phyloP scores from a whole-genome alignment of 2,797 vertebrate species.

The Rhincodon typus region DNA sequence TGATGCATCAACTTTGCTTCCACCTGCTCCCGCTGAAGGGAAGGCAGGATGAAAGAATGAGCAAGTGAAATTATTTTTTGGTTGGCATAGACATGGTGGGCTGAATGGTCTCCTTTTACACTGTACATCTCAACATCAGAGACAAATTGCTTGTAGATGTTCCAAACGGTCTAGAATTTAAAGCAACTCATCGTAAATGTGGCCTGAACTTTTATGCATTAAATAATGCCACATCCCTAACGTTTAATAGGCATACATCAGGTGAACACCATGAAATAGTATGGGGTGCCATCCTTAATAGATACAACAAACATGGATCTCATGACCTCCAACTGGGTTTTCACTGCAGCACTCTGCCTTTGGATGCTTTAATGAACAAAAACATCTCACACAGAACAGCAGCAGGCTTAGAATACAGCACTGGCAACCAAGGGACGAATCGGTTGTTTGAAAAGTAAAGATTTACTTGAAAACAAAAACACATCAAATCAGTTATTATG shows the following conservation, averaged over 20 bases:
- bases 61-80: neutral
- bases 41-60: neutral
- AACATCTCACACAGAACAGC: neutral
- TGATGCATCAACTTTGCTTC: neutral
- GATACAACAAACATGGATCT: too few species aligned
- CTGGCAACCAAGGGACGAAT: neutral
- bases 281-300: neutral
- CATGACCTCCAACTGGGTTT: too few species aligned
- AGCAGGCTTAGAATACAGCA: neutral
- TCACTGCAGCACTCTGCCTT: neutral
- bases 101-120: neutral
- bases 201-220: neutral
- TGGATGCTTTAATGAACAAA: too few species aligned
- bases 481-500: neutral
- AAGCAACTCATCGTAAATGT: neutral
- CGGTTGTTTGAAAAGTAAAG: neutral
- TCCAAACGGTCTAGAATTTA: neutral
- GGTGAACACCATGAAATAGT: neutral
- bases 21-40: neutral
- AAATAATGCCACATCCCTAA: neutral
- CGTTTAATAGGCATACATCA: neutral
- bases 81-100: neutral
- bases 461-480: neutral
- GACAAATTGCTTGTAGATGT: neutral
- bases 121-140: neutral